Evolutionary conservation across 2,888 invertebrate genomes (phyloP), one percentile per base, ranked within the genome.

Genomic region (Biston betularia): DNA sequence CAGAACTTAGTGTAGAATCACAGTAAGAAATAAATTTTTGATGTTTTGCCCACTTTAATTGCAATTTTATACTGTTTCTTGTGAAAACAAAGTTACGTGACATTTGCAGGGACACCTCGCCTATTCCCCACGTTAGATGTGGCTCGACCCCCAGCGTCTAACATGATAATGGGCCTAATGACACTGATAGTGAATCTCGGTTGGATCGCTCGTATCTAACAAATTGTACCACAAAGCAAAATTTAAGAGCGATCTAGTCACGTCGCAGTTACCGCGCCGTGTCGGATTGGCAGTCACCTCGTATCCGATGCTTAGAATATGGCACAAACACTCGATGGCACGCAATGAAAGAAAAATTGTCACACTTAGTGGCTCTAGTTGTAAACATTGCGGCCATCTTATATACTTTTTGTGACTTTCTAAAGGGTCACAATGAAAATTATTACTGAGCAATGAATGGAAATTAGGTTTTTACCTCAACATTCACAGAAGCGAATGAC

Each of bases 211-310:
- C 11, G 10, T 11, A 11, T 24, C 33, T 48, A 11, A 33, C 48
- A 48, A 48, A 33, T 48, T 48, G 48, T 48, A 33, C 33, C 24
- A 48, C 24, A 11, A 48, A 8, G 24, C 15, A 15, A 46, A 46
- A 46, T 14, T 24, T 48, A 52, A 34, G 46, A 45, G 53, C 55
- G 66, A 62, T 62, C 62, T 53, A 59, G 63, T 65, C 68, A 68
- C 68, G 64, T 62, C 42, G 45, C 15, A 11, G 63, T 58, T 44
- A 38, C 57, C 35, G 54, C 57, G 57, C 49, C 64, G 61, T 24
- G 40, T 0, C 61, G 64, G 44, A 68, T 68, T 61, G 64, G 48
- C 46, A 68, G 49, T 65, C 57, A 58, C 64, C 68, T 65, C 61
- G 64, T 57, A 60, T 64, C 60, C 60, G 61, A 54, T 61, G 44